Percentiles rank a stretch among this genome's conserved stretches.
These are phyloP conservation scores for Ligdia adustata DNA, from an alignment of 2,888 invertebrate species.

Conservation along the genomic window DNA sequence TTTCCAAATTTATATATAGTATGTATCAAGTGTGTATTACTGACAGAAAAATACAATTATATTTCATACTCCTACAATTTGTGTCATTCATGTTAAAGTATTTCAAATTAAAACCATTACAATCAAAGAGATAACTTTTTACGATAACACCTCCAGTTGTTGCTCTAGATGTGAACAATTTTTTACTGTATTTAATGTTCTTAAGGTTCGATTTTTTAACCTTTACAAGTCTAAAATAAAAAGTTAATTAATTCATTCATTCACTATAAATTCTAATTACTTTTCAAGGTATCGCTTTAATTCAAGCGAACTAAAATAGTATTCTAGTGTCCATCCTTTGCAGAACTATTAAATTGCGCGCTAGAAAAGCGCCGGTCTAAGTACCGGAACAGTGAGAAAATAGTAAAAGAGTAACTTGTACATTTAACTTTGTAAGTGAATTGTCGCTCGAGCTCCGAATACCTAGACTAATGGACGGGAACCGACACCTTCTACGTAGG, in stretches of 20 bases:
- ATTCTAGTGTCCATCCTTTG: not conserved
- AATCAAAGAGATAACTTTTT: no score
- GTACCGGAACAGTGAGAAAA: conserved; percentile 9
- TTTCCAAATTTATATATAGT: no score
- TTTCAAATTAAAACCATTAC: no score
- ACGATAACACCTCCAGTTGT: no score
- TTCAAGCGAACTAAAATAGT: not conserved
- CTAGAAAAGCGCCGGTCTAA: conserved; percentile 5
- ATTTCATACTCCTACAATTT: no score
- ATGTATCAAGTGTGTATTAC: no score
- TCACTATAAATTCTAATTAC: not conserved
- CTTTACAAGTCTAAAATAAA: no score
- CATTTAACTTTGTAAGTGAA: conserved; percentile 24
- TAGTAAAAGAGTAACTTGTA: conserved; percentile 18
- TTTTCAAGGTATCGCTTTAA: not conserved
- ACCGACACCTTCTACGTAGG: conserved; percentile 10
- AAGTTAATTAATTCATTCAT: not conserved
- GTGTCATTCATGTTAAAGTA: no score
- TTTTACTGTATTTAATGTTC: no score
- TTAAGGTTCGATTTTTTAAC: no score
- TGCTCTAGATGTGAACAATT: no score
- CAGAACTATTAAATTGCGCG: conserved; percentile 1
- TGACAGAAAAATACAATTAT: no score
- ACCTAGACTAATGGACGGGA: conserved; percentile 20
- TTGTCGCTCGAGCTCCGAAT: conserved; percentile 18